Evolutionary conservation across 2,888 invertebrate genomes (phyloP).

Genomic region (Cantharis rustica): DNA sequence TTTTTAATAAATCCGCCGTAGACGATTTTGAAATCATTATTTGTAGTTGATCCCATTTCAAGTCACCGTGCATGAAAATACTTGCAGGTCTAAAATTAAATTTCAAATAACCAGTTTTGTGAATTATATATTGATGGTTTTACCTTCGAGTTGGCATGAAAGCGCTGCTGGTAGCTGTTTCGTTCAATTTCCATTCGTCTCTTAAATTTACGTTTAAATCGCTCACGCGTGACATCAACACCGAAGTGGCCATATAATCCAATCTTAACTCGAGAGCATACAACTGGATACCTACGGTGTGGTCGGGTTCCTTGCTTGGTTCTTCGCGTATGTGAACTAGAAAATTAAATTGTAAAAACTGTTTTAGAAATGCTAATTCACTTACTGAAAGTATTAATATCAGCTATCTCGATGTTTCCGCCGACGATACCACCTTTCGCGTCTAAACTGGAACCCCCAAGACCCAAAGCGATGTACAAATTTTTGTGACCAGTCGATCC

Average conservation of each 20-base stretch:
- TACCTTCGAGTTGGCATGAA: slow-evolving; percentile 69
- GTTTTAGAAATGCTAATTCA: slow-evolving; percentile 27
- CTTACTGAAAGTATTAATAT: slow-evolving; percentile 82
- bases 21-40: slow-evolving; percentile 97
- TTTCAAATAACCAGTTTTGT: background rate
- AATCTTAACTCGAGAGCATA: slow-evolving; percentile 87
- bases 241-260: slow-evolving; percentile 98
- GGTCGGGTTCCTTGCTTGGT: slow-evolving; percentile 86
- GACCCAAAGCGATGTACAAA: slow-evolving; percentile 84
- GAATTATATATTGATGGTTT: background rate
- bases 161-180: slow-evolving; percentile 58
- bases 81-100: slow-evolving; percentile 71
- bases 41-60: slow-evolving; percentile 95
- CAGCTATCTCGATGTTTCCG: slow-evolving; percentile 89
- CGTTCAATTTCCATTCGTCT: slow-evolving; percentile 85
- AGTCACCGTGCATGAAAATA: slow-evolving; percentile 89
- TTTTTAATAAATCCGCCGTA: slow-evolving; percentile 94
- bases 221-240: slow-evolving; percentile 88
- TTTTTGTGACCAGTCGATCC: slow-evolving; percentile 94
- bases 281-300: slow-evolving; percentile 80
- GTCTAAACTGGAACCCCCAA: slow-evolving; percentile 89
- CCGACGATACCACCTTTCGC: slow-evolving; percentile 98
- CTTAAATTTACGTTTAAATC: slow-evolving; percentile 77
- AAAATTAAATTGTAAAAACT: slow-evolving; percentile 29
- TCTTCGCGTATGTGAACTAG: slow-evolving; percentile 88